Conservation (phyloP, 2,888 invertebrate genomes). For the Mermis nigrescens region DNA sequence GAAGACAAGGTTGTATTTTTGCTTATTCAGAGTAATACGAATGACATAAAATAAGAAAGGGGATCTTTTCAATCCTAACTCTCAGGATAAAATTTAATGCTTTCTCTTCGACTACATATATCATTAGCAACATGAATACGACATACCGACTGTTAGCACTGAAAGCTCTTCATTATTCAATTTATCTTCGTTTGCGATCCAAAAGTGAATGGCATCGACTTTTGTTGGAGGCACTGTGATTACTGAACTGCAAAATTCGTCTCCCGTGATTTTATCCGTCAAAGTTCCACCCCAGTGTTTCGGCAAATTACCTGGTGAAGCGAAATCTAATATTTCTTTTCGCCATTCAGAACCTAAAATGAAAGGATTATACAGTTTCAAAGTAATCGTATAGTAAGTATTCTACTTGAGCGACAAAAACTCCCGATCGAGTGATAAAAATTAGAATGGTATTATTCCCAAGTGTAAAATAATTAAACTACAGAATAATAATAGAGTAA, state of each 20-base stretch:
- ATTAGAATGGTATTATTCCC: too few relatives aligned
- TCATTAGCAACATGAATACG: background rate
- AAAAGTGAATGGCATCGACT: background rate
- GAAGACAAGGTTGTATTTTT: too few relatives aligned
- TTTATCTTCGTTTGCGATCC: background rate
- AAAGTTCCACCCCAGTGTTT: slow-evolving; percentile 23
- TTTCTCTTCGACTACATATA: background rate
- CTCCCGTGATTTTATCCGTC: slow-evolving; percentile 19
- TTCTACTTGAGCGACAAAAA: too few relatives aligned
- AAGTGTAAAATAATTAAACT: too few relatives aligned
- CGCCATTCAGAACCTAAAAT: slow-evolving; percentile 12
- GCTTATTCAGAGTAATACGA: too few relatives aligned
- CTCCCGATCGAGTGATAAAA: too few relatives aligned
- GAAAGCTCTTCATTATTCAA: background rate
- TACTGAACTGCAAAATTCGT: slow-evolving; percentile 15
- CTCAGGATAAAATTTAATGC: background rate
- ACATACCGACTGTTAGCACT: background rate
- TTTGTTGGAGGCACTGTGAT: background rate
- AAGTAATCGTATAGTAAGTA: too few relatives aligned
- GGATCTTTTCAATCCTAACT: too few relatives aligned
- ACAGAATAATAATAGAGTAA: too few relatives aligned
- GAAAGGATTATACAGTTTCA: too few relatives aligned
- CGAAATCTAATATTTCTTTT: slow-evolving; percentile 16
- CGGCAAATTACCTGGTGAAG: slow-evolving; percentile 18
- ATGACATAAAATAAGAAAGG: too few relatives aligned